These are phyloP conservation scores for Pocillopora grandis DNA, from an alignment of 92 coral and sea anemone genomes.

Conservation along the genomic window DNA sequence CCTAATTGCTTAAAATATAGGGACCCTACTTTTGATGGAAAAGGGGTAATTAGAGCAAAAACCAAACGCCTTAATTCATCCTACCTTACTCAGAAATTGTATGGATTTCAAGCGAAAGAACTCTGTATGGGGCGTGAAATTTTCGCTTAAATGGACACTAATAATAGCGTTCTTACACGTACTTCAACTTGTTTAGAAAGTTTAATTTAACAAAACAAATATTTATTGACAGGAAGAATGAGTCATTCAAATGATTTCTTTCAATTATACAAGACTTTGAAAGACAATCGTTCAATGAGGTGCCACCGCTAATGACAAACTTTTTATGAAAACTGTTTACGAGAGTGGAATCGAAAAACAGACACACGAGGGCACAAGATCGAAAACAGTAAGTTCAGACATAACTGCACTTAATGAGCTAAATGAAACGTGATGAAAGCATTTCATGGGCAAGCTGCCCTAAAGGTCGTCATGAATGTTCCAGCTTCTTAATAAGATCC, in stretches of 20 bases:
- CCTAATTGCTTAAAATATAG: conserved; percentile 1
- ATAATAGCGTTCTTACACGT: conserved; percentile 4
- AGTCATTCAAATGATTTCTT: conserved; percentile 28
- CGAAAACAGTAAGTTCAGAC: conserved; percentile 5
- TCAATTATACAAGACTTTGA: conserved; percentile 4
- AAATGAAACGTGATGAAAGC: neutral
- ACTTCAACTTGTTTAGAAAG: conserved; percentile 18
- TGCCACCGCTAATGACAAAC: neutral
- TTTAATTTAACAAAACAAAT: conserved; percentile 39
- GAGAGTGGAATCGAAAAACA: neutral
- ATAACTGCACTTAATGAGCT: neutral
- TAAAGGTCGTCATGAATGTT: neutral
- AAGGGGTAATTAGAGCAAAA: neutral
- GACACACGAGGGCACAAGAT: neutral
- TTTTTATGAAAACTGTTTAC: neutral
- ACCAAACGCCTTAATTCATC: neutral
- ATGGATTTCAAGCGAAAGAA: neutral
- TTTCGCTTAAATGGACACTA: neutral
- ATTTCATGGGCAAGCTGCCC: neutral
- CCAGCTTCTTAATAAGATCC: neutral
- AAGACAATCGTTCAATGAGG: neutral
- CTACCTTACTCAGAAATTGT: neutral
- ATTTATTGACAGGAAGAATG: conserved; percentile 15
- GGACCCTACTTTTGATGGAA: neutral
- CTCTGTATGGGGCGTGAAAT: neutral